A percentile compares a stretch with the other conserved stretches of the same genome.
Conservation (phyloP, 2,888 invertebrate genomes). For the Trachelus stipa region DNA sequence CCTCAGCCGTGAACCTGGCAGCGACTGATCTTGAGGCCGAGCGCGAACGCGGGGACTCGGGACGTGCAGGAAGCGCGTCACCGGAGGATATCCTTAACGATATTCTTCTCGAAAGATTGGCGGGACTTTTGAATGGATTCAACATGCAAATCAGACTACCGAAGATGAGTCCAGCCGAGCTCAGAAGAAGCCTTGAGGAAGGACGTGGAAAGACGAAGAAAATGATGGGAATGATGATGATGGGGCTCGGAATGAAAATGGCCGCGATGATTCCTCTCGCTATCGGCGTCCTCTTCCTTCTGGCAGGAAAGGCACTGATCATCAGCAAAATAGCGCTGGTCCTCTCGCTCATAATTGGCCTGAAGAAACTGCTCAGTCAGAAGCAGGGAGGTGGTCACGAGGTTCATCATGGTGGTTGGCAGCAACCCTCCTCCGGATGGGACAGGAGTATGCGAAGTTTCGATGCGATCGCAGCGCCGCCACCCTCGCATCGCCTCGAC, state of each 20-base stretch:
- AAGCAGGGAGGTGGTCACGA: slow-evolving; percentile 73
- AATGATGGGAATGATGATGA: slow-evolving; percentile 93
- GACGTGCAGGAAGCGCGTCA: slow-evolving; percentile 73
- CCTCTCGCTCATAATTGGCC: slow-evolving; percentile 82
- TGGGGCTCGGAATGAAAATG: slow-evolving; percentile 88
- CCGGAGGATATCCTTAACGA: slow-evolving; percentile 77
- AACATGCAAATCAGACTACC: slow-evolving; percentile 83
- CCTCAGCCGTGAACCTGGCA: slow-evolving; percentile 42
- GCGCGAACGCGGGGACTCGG: slow-evolving; percentile 71
- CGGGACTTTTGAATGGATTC: slow-evolving; percentile 79
- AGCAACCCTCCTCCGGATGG: slow-evolving; percentile 72
- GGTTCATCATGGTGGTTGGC: slow-evolving; percentile 59
- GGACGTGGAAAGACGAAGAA: slow-evolving; percentile 90
- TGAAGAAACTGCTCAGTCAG: slow-evolving; percentile 83
- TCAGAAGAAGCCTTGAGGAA: slow-evolving; percentile 80
- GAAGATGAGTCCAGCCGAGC: slow-evolving; percentile 75
- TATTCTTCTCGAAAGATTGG: slow-evolving; percentile 78
- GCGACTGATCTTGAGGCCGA: slow-evolving; percentile 81
- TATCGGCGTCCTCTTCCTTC: slow-evolving; percentile 82
- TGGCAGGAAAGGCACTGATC: slow-evolving; percentile 89
- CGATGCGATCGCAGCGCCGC: slow-evolving; percentile 57
- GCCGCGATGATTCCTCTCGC: slow-evolving; percentile 83
- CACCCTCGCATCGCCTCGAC: slow-evolving; percentile 48
- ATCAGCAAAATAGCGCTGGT: slow-evolving; percentile 84
- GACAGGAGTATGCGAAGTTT: slow-evolving; percentile 71